phyloP scores from a whole-genome alignment of 2,888 invertebrate species.

The Cactoblastis cactorum region DNA sequence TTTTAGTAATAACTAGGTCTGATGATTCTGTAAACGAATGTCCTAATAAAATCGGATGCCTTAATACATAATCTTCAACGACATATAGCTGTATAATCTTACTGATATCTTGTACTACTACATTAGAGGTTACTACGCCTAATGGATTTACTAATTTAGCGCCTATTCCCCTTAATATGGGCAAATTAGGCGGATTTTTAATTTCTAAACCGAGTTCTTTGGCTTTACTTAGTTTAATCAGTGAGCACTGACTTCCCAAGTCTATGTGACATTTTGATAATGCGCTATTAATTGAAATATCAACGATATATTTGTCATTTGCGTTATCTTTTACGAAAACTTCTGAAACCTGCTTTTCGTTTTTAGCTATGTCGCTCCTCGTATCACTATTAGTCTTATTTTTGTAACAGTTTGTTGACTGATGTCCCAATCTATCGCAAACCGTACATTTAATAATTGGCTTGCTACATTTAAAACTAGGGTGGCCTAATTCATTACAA shows the following conservation, averaged over 20 bases:
- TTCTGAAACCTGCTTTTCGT: constrained; percentile 12
- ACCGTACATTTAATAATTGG: background rate
- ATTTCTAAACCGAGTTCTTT: constrained; percentile 13
- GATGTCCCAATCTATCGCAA: constrained; percentile 3
- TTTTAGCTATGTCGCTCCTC: background rate
- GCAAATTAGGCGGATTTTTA: constrained; percentile 5
- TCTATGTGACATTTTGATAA: constrained; percentile 23
- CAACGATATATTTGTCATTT: constrained; percentile 16
- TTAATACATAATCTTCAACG: constrained; percentile 24
- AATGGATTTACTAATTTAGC: constrained; percentile 20
- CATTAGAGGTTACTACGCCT: constrained; percentile 14
- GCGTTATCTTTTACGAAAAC: constrained; percentile 1
- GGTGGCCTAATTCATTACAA: constrained; percentile 2
- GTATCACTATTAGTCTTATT: background rate
- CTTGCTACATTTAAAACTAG: constrained; percentile 9
- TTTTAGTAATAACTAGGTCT: constrained; percentile 24
- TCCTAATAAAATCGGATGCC: constrained; percentile 22
- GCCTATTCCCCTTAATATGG: constrained; percentile 23
- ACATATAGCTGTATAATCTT: constrained; percentile 19
- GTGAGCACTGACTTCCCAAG: constrained; percentile 28
- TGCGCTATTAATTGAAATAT: constrained; percentile 16
- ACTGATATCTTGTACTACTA: constrained; percentile 21
- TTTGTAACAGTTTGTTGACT: constrained; percentile 2
- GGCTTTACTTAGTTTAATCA: constrained; percentile 21
- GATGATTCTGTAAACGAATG: constrained; percentile 27